Percentiles rank a stretch among this genome's conserved stretches.
phyloP scores from a whole-genome alignment of 2,113 vertebrate genomes.

The Protobothrops mucrosquamatus region DNA sequence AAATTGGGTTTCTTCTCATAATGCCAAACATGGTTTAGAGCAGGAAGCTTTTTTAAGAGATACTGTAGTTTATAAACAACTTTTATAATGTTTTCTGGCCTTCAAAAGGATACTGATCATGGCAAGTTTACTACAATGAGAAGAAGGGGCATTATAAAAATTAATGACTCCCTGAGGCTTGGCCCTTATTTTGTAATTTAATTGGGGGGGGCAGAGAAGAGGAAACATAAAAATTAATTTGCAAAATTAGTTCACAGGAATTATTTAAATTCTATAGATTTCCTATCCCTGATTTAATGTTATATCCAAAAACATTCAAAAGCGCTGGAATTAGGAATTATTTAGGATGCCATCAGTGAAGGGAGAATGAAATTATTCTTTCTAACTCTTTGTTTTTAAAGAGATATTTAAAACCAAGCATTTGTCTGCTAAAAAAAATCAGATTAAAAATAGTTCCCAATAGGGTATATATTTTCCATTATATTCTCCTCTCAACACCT shows the following conservation, averaged over 20 bases:
- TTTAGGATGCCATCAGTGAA: neutral
- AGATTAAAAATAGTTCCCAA: neutral
- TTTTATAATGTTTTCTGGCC: neutral
- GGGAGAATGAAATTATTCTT: neutral
- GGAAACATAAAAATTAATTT: neutral
- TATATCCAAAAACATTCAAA: neutral
- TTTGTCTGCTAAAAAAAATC: neutral
- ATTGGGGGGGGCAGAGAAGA: neutral
- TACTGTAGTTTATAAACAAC: neutral
- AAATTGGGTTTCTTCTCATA: neutral
- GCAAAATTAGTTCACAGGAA: neutral
- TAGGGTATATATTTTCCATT: neutral
- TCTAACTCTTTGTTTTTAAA: neutral
- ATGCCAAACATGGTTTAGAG: neutral
- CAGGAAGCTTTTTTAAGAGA: neutral
- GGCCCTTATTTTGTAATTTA: neutral
- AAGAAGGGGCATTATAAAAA: neutral
- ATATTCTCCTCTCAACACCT: neutral
- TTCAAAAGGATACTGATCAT: neutral
- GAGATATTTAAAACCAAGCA: neutral
- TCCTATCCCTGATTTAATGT: neutral
- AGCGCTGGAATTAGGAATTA: neutral
- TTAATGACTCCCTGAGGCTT: neutral
- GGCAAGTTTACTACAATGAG: neutral
- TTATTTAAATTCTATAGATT: neutral